Percentiles rank a stretch among this genome's conserved stretches.
phyloP scores from a whole-genome alignment of 2,888 invertebrate genomes.

The Torymus tubicola region DNA sequence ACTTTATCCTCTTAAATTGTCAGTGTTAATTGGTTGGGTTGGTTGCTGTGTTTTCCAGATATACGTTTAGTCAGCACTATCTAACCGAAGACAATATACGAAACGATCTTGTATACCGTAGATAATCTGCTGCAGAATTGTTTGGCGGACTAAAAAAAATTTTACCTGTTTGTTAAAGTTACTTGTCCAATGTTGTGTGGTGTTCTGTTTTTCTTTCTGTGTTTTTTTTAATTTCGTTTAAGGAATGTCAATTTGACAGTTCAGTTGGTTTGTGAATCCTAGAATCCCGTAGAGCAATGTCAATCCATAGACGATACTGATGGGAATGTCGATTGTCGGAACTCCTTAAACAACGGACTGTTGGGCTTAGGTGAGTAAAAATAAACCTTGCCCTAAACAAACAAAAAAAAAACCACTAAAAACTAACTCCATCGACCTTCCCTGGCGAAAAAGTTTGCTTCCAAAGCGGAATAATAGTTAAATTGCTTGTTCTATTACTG shows the following conservation, averaged over 20 bases:
- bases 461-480: slow-evolving; percentile 19
- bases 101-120: slow-evolving; percentile 54
- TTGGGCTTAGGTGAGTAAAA: slow-evolving; percentile 75
- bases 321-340: slow-evolving; percentile 71
- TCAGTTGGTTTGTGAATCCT: slow-evolving; percentile 74
- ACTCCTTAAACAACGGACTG: slow-evolving; percentile 73
- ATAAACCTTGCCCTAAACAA: slow-evolving; percentile 64
- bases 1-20: slow-evolving; percentile 57
- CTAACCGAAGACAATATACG: slow-evolving; percentile 55
- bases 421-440: slow-evolving; percentile 57
- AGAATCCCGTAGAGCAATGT: slow-evolving; percentile 74
- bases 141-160: slow-evolving; percentile 60
- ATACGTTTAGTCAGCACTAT: slow-evolving; percentile 73
- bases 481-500: slow-evolving; percentile 10
- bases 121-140: slow-evolving; percentile 56
- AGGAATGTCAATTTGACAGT: slow-evolving; percentile 72
- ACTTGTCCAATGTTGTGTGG: slow-evolving; percentile 55
- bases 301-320: slow-evolving; percentile 73
- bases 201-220: slow-evolving; percentile 61
- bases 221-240: slow-evolving; percentile 67
- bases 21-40: slow-evolving; percentile 72
- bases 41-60: slow-evolving; percentile 76
- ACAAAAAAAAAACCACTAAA: slow-evolving; percentile 6
- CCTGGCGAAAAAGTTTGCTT: slow-evolving; percentile 46
- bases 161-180: slow-evolving; percentile 68